Base-by-base conservation (phyloP, 2,888 invertebrate genomes). In the Rhamphomyia laevipes region DNA sequence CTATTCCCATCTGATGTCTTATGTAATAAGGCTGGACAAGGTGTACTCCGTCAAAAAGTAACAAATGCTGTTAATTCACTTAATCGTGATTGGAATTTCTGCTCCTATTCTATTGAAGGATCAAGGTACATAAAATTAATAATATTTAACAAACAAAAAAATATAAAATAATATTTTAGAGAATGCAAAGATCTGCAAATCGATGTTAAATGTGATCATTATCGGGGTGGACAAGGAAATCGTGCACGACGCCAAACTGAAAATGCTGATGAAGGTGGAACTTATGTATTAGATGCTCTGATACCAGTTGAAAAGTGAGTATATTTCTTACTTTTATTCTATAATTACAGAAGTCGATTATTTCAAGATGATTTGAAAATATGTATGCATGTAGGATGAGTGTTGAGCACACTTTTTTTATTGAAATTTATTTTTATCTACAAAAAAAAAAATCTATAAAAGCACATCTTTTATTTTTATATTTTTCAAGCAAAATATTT, bases 31-130 rank as follows among this genome's bases (percentile, higher is more conserved):
- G 94, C 94, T 21, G 94, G 94, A 1, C 92, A 93, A 71, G 88
- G 86, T 46, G 94, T 94, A 0, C 75, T 94, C 6, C 78, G 88
- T 43, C 91, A 93, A 63, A 87, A 88, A 70, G 90, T 95, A 2
- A 80, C 86, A 57, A 83, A 82, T 59, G 90, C 93, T 10, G 86
- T 96, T 47, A 89, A 92, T 61, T 82, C 89, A 45, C 76, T 95
- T 47, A 94, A 96, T 68, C 80, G 90, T 59, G 91, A 94, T 63
- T 96, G 95, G 95, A 89, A 91, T 76, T 89, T 95, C 84, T 95
- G 95, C 67, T 90, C 92, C 0, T 88, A 90, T 66, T 82, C 88
- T 52, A 77, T 83, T 43, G 87, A 91, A 72, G 90, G 92, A 48
- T 68, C 80, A 67, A 66, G 63, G 67, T 65, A 48, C 18, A 50